Evolutionary conservation across 1,140 invertebrate genomes (phyloP), one percentile per base, ranked within the genome.

Genomic region (Drosophila quadrilineata): DNA sequence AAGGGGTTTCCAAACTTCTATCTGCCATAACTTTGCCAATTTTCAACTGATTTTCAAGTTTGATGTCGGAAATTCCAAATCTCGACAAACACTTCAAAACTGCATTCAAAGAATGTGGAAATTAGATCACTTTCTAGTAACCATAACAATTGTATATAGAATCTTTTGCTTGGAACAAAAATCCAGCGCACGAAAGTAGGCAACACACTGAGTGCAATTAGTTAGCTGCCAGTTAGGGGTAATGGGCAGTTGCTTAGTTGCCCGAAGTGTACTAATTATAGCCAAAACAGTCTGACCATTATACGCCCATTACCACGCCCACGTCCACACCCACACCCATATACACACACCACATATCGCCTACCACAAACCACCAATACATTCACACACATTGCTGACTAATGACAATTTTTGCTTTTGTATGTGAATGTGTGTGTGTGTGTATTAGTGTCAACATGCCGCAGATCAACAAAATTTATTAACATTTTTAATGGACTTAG

Each of bases 221-320:
- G 59, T 48, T 38, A 70, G 68, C 77, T 73, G 69, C 73, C 54
- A 70, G 73, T 70, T 82, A 65, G 58, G 16, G 48, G 41, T 69
- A 69, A 76, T 80, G 53, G 57, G 53, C 43, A 65, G 54, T 60
- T 69, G 22, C 35, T 71, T 24, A 36, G 62, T 35, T 62, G 28
- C 26, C n/a, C n/a, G n/a, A n/a, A n/a, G n/a, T 62, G 26, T 41
- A 3, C 77, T 74, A 82, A 82, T 82, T 84, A 74, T 77, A 74
- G 53, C 57, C 65, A 84, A 85, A 57, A 33, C 41, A 57, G n/a
- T n/a, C n/a, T 56, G 48, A 53, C 40, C 64, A 77, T 73, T 84
- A 71, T 28, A 74, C 45, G 53, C 38, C 69, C 53, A 84, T 58
- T 59, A 63, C 33, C 56, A 72, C 63, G 76, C 63, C 76, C 57